A percentile compares a stretch with the other conserved stretches of the same genome.
These are phyloP conservation scores for Congeria kusceri DNA, from an alignment of 2,888 invertebrate genomes.

Conservation along the genomic window DNA sequence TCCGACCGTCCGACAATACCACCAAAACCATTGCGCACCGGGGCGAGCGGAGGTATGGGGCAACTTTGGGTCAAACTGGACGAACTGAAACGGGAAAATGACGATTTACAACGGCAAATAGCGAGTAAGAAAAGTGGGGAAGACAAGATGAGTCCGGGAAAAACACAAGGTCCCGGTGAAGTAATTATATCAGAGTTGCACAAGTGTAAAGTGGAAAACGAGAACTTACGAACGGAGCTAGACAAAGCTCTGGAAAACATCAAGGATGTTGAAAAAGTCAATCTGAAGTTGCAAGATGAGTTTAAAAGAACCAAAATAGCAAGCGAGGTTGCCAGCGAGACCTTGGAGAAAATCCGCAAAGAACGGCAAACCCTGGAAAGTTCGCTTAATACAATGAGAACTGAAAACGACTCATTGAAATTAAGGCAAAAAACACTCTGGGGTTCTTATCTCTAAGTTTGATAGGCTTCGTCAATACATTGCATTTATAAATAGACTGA, in stretches of 20 bases:
- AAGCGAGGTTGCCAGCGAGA: conserved; percentile 75
- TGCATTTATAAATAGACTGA: no score
- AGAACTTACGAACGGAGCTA: conserved; percentile 67
- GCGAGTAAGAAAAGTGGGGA: conserved; percentile 66
- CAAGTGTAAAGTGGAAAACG: conserved; percentile 74
- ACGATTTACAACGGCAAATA: conserved; percentile 72
- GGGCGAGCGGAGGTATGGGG: conserved; percentile 75
- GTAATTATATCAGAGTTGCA: conserved; percentile 76
- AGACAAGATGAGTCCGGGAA: conserved; percentile 64
- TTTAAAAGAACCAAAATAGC: conserved; percentile 76
- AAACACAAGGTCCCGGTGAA: conserved; percentile 75
- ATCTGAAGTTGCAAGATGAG: conserved; percentile 73
- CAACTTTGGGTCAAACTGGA: conserved; percentile 82
- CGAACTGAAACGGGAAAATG: conserved; percentile 81
- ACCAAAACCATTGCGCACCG: conserved; percentile 56
- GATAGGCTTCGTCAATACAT: no score
- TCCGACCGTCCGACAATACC: conserved; percentile 50
- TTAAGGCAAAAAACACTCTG: conserved; percentile 75
- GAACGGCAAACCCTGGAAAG: conserved; percentile 75
- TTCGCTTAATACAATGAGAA: conserved; percentile 67
- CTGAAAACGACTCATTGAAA: conserved; percentile 77
- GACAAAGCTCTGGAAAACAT: conserved; percentile 73
- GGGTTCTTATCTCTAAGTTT: no score
- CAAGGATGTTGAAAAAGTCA: conserved; percentile 74
- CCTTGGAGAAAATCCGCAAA: conserved; percentile 75